Conservation (phyloP, 2,797 vertebrate genomes). For the Phylloscopus collybita region DNA sequence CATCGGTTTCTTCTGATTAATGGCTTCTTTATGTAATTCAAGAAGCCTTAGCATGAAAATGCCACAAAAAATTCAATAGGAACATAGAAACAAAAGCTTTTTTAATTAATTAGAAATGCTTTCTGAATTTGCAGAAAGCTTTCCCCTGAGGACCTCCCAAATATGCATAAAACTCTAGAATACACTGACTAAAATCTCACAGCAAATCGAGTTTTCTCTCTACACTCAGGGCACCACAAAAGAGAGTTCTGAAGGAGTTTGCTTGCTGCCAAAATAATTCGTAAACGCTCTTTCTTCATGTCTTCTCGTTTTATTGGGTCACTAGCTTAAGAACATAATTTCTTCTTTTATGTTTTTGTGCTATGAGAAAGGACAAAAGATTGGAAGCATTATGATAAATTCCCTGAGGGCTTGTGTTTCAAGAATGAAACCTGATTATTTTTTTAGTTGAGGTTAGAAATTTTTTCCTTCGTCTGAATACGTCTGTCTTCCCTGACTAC, state of each 20-base stretch:
- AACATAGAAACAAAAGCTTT: constrained; percentile 1
- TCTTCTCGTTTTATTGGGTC: neutral
- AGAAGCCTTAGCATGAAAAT: neutral
- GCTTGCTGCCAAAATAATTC: neutral
- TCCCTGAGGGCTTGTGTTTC: neutral
- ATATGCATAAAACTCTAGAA: neutral
- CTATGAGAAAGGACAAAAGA: neutral
- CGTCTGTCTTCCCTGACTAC: neutral
- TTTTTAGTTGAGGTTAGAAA: neutral
- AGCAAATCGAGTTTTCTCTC: neutral
- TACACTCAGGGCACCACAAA: neutral
- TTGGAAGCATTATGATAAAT: neutral
- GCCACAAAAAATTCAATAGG: neutral
- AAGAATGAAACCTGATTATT: neutral
- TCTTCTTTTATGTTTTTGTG: neutral
- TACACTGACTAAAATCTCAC: neutral
- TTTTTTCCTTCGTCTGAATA: neutral
- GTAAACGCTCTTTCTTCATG: neutral
- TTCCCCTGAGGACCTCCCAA: neutral
- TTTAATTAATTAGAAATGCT: constrained; percentile 22
- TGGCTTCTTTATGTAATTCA: neutral
- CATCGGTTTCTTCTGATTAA: neutral
- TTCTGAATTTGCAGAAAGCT: neutral
- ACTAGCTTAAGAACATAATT: neutral
- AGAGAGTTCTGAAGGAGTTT: neutral